Evolutionary conservation across 2,888 invertebrate species (phyloP), one percentile per base, ranked within the genome.

Genomic region (Gibbula magus): DNA sequence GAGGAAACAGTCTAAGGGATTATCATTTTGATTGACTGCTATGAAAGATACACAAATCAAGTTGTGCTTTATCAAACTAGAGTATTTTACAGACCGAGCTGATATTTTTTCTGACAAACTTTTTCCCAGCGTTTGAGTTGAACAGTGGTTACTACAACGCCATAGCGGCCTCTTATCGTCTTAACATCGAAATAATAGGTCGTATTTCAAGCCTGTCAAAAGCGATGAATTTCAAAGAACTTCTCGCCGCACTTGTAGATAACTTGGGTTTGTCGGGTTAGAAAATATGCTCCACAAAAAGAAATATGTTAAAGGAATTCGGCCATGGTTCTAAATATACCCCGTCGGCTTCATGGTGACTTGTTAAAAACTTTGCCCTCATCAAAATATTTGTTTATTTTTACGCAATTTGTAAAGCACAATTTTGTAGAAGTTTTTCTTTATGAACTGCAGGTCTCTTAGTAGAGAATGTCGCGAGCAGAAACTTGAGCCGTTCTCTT

Each of bases 221-320:
- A 70, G 70, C 70, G 70, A 70, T 70, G 70, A 35, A 70, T 70
- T 70, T 70, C 70, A 70, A 70, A 70, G 70, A 70, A 70, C 70
- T 70, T 20, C 32, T 70, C 39, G 70, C 70, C 70, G 70, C 70
- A 32, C 70, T 70, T 70, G 70, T 70, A 70, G 70, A 70, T 70
- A 70, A 70, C 70, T 70, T 35, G 35, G 70, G 20, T 35, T 35
- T 70, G 70, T 70, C 70, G 39, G 70, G 29, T 29, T 39, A 35
- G 70, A 70, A 70, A 70, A 70, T 70, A 70, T 70, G 70, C 70
- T 35, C 70, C 70, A 1, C 16, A 67, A 20, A 20, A 35, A 70
- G 70, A 70, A 29, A 70, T 35, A 32, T 45, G 5, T 35, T 35
- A 70, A 70, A 29, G 70, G 70, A 35, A 70, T 70, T 70, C 70